A percentile compares a stretch with the other conserved stretches of the same genome.
These are phyloP conservation scores for Pygmarrhopalites habei DNA, from an alignment of 1,140 invertebrate species.

Conservation along the genomic window DNA sequence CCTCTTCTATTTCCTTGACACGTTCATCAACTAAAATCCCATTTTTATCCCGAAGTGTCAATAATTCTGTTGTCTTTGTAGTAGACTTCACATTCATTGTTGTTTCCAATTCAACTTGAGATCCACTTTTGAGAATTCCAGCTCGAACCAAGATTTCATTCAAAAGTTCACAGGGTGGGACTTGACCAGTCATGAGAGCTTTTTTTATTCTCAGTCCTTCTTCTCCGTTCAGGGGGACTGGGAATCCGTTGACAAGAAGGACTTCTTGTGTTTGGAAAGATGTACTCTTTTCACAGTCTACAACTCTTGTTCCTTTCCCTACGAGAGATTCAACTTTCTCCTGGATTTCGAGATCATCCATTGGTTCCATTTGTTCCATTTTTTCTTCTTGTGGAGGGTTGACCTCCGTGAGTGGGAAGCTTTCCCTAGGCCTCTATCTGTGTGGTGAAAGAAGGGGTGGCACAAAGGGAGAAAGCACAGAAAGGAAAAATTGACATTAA, in stretches of 20 bases:
- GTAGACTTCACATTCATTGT: conserved; percentile 64
- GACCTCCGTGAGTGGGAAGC: no score
- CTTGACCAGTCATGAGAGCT: conserved; percentile 15
- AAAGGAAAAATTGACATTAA: no score
- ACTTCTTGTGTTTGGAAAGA: conserved; percentile 65
- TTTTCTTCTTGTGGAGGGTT: no score
- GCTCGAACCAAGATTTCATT: conserved; percentile 62
- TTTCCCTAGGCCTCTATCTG: no score
- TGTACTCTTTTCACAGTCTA: conserved; percentile 68
- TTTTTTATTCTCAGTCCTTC: conserved; percentile 49
- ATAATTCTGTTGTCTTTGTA: conserved; percentile 64
- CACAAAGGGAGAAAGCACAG: no score
- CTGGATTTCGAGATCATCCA: conserved; percentile 67
- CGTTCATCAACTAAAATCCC: conserved; percentile 64
- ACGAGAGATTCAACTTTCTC: conserved; percentile 69
- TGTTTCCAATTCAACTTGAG: conserved; percentile 65
- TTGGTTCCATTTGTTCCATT: conserved; percentile 43
- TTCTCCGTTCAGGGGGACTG: conserved; percentile 59
- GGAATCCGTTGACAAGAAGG: conserved; percentile 64
- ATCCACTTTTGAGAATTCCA: conserved; percentile 57
- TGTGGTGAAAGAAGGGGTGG: no score
- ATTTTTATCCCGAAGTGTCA: conserved; percentile 56
- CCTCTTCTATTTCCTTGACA: conserved; percentile 63
- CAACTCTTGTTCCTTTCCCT: conserved; percentile 63
- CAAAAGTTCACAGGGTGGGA: conserved; percentile 57